Base-by-base conservation (phyloP, 2,797 vertebrate species). In the Danio jaintianensis region DNA sequence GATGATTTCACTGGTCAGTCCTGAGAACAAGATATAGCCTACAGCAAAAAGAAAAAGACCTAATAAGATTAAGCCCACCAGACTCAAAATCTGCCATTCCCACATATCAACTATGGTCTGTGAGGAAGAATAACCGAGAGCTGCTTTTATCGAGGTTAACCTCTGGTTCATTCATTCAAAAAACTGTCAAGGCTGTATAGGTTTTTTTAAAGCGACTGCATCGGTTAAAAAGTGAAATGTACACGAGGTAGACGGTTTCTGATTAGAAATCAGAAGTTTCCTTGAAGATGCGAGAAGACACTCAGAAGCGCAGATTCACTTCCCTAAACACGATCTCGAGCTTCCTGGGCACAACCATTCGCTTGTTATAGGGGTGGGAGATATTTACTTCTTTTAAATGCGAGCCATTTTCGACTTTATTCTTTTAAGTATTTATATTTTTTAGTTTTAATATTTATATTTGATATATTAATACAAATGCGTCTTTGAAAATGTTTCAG, bases 21-120 rank as follows among this genome's bases (percentile, higher is more conserved):
- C 97, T 5, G 97, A 98, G 90, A 96, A 96, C 66, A 96, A 70
- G 0, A 93, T 88, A 2, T 96, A 94, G 4, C 89, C 94, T 8
- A 94, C 94, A 72, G 98, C 18, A 0, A 95, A 96, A 47, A 93
- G 87, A 36, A 96, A 75, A 82, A 99, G 85, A 68, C 95, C 92
- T 62, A 91, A 7, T 0, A 96, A 77, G 55, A 97, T 86, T 4
- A 83, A 91, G 0, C 84, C 89, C 0, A 96, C 92, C 72, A 98
- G 87, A 62, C 94, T 90, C 4, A 97, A 89, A 2, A 97, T 90
- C 0, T 95, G 85, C 64, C 95, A 91, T 82, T 97, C 96, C 0
- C 95, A 93, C 95, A 98, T 96, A 18, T 53, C 82, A 55, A 13
- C 63, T 15, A 18, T 62, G 15, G 9, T 10, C 10, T 4, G 18